A percentile compares a stretch with the other conserved stretches of the same genome.
These are phyloP conservation scores for Agelastica alni DNA, from an alignment of 2,888 invertebrate species.

Conservation along the genomic window DNA sequence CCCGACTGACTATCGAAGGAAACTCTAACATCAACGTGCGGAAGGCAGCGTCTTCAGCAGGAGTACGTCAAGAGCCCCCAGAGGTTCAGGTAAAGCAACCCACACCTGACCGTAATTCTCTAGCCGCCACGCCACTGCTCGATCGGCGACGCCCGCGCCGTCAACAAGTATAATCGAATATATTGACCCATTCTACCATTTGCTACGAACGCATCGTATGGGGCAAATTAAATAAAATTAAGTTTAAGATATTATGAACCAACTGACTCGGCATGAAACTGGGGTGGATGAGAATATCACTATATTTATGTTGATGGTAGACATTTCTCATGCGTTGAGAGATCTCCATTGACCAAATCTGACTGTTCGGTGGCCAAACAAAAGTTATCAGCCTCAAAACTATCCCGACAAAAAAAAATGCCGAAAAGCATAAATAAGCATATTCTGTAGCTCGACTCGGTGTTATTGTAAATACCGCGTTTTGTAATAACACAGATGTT, in stretches of 20 bases:
- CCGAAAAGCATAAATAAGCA: slow-evolving; percentile 48
- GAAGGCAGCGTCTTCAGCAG: too few species aligned
- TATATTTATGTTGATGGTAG: slow-evolving; percentile 34
- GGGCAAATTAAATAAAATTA: background rate
- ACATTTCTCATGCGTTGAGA: slow-evolving; percentile 35
- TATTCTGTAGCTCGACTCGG: slow-evolving; percentile 35
- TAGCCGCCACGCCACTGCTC: too few species aligned
- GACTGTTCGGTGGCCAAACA: slow-evolving; percentile 37
- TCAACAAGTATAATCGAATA: too few species aligned
- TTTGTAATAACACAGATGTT: slow-evolving; percentile 44
- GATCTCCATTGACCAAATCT: slow-evolving; percentile 34
- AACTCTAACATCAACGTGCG: too few species aligned
- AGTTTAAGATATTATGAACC: slow-evolving; percentile 10
- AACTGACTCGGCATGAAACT: slow-evolving; percentile 8
- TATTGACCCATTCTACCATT: too few species aligned
- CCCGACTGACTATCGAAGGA: too few species aligned
- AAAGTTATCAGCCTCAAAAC: slow-evolving; percentile 38
- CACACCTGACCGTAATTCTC: too few species aligned
- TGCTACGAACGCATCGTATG: background rate
- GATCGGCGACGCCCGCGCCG: too few species aligned
- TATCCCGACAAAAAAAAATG: slow-evolving; percentile 47
- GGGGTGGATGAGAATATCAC: slow-evolving; percentile 29
- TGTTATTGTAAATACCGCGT: slow-evolving; percentile 43
- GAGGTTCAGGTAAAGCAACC: too few species aligned
- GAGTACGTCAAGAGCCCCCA: too few species aligned